These are phyloP conservation scores for Ormyrus pomaceus DNA, from an alignment of 2,888 invertebrate species.

Conservation along the genomic window DNA sequence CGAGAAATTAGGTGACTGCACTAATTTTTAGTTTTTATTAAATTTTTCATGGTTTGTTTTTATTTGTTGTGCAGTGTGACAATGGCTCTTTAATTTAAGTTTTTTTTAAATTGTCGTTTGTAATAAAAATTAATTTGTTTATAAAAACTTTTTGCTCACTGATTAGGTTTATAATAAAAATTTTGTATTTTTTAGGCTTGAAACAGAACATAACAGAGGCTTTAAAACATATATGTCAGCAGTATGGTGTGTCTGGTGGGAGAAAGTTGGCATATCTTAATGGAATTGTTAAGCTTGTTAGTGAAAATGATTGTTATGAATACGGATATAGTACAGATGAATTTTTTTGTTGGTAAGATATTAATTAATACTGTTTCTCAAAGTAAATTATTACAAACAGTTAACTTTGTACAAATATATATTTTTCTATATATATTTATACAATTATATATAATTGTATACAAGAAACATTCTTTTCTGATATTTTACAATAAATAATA, in stretches of 20 bases:
- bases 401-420: neutral
- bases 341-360: slow-evolving; percentile 86
- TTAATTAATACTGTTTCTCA: slow-evolving; percentile 8
- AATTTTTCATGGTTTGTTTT: neutral
- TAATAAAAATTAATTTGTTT: neutral
- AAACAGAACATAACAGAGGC: slow-evolving; percentile 79
- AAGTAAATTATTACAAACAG: neutral
- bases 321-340: slow-evolving; percentile 88
- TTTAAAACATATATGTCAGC: slow-evolving; percentile 80
- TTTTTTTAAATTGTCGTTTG: neutral
- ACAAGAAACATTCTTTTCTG: neutral
- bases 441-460: too few species aligned
- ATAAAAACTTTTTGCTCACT: neutral
- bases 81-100: neutral
- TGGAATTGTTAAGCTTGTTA: slow-evolving; percentile 88
- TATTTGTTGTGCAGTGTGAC: slow-evolving; percentile 7
- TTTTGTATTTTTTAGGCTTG: slow-evolving; percentile 72
- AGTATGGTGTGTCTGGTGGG: slow-evolving; percentile 83
- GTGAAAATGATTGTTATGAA: slow-evolving; percentile 79
- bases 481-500: slow-evolving; percentile 5
- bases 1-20: too few species aligned
- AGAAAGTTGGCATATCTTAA: slow-evolving; percentile 92
- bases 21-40: too few species aligned
- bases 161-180: slow-evolving; percentile 4
- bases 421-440: neutral